A percentile compares a stretch with the other conserved stretches of the same genome.
Evolutionary conservation across 2,888 invertebrate species (phyloP).

Genomic region (Polymixis lichenea): DNA sequence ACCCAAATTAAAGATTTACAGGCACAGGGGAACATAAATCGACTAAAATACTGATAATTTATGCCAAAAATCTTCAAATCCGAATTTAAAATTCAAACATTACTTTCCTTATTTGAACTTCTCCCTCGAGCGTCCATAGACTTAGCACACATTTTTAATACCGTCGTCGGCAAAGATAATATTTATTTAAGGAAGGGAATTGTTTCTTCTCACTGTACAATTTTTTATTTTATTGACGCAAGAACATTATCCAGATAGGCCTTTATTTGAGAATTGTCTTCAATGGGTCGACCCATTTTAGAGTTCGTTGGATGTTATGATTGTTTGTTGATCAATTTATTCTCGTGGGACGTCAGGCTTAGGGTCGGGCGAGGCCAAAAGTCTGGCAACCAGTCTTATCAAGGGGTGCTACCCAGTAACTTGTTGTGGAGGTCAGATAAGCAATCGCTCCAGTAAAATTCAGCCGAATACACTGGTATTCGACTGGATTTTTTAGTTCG

Average conservation of each 20-base stretch:
- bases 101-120: slow-evolving; percentile 31
- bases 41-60: background rate
- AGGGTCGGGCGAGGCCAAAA: background rate
- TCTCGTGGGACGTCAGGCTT: background rate
- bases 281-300: slow-evolving; percentile 39
- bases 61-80: slow-evolving; percentile 6
- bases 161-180: slow-evolving; percentile 45
- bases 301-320: slow-evolving; percentile 39
- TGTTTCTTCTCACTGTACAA: slow-evolving; percentile 57
- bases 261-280: slow-evolving; percentile 59
- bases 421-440: background rate
- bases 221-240: slow-evolving; percentile 66
- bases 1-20: background rate
- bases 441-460: background rate
- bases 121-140: slow-evolving; percentile 4
- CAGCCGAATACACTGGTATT: too few species aligned
- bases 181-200: slow-evolving; percentile 53
- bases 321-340: slow-evolving; percentile 12
- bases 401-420: background rate
- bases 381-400: background rate
- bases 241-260: slow-evolving; percentile 64
- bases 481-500: background rate
- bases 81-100: slow-evolving; percentile 24
- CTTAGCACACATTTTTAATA: slow-evolving; percentile 48
- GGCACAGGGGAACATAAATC: too few species aligned